These are phyloP conservation scores for Miltochrista miniata DNA, from an alignment of 2,888 invertebrate species.

Conservation along the genomic window DNA sequence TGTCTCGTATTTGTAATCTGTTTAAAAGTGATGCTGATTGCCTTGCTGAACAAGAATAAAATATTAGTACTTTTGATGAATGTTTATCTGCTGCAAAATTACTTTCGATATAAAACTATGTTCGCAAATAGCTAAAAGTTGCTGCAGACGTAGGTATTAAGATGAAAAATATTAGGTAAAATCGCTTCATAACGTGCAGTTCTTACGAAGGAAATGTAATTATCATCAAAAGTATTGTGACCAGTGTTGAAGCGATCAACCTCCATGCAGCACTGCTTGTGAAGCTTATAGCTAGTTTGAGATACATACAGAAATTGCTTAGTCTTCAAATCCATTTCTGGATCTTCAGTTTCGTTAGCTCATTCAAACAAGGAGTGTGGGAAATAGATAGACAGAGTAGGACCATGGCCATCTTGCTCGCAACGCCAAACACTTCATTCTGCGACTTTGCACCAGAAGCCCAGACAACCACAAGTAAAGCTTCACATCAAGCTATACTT, in stretches of 20 bases:
- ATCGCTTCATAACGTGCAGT: too few relatives aligned
- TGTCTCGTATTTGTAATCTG: constrained; percentile 8
- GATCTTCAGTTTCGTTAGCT: constrained; percentile 69
- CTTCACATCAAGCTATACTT: constrained; percentile 60
- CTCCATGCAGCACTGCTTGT: constrained; percentile 39
- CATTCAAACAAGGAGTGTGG: constrained; percentile 58
- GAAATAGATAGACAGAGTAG: constrained; percentile 60
- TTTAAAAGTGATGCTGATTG: constrained; percentile 3
- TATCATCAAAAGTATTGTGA: background rate
- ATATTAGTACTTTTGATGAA: background rate
- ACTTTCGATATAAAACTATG: background rate
- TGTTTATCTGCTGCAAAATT: background rate
- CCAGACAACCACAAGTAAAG: constrained; percentile 57
- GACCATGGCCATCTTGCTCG: constrained; percentile 81
- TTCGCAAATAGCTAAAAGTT: too few relatives aligned
- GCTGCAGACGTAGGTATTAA: too few relatives aligned
- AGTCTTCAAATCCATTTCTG: constrained; percentile 27
- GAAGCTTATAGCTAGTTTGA: constrained; percentile 28
- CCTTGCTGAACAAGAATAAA: background rate
- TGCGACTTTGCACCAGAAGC: constrained; percentile 53
- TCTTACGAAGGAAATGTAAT: too few relatives aligned
- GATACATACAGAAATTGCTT: constrained; percentile 31
- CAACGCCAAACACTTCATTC: constrained; percentile 64
- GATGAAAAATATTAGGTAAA: too few relatives aligned
- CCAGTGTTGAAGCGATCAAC: constrained; percentile 34